Base-by-base conservation (phyloP, 2,888 invertebrate species). In the Chaetogeoica ovagalla region DNA sequence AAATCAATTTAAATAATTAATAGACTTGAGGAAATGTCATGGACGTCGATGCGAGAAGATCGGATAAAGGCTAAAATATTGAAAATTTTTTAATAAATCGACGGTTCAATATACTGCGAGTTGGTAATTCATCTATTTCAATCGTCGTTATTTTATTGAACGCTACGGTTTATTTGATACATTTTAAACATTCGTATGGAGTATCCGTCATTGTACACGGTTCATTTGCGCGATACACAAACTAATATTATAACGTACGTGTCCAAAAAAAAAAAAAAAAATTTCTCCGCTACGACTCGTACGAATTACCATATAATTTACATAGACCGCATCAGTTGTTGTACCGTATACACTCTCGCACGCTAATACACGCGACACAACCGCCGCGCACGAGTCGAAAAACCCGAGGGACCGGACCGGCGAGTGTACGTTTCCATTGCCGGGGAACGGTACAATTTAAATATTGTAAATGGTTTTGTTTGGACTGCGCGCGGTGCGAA, bases 241-340 rank as follows among this genome's bases (percentile, higher is more conserved):
- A 3, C 30, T 30, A 3, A n/a, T 65, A 6, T 23, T 63, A 30
- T 62, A 30, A 23, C 15, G 13, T 62, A 17, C 0, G 9, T 9
- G 11, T 19, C 2, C 30, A 65, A 43, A n/a, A 65, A 11, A n/a
- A 30, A 30, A 2, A 30, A 65, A 39, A 43, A 43, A 66, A 66
- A n/a, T n/a, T 66, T 39, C 43, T 19, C 43, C 66, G 66, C 66
- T n/a, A 39, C 65, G 39, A 65, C 65, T n/a, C 55, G 37, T 19
- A 70, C 69, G 55, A 70, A 70, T 70, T 70, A 70, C 69, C 55
- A 70, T 70, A 55, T 52, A 55, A 70, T 70, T 55, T 70, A 70
- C 69, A 69, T 69, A 69, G 69, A 69, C 69, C 52, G 30, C 69
- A 39, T 65, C 65, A 65, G 69, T 52, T 19, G 52, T 69, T n/a